Conservation (phyloP, 2,888 invertebrate genomes). For the Agrotis exclamationis region DNA sequence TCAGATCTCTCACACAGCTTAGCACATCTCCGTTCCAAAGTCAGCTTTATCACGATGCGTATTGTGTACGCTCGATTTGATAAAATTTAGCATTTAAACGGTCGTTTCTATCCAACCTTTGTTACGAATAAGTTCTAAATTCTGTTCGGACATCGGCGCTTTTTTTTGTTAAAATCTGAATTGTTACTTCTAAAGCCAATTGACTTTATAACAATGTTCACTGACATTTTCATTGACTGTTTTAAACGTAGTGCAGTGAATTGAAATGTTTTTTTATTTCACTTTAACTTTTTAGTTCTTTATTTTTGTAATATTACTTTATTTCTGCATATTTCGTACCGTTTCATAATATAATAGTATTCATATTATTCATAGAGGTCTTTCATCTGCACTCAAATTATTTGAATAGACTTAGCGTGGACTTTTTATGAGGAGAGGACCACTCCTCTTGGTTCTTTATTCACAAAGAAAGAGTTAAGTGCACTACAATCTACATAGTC, state of each 20-base stretch:
- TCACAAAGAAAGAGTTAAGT: constrained; percentile 49
- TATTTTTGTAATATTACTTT: background rate
- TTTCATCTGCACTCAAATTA: constrained; percentile 43
- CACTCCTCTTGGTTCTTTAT: constrained; percentile 26
- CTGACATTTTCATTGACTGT: no score
- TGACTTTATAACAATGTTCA: background rate
- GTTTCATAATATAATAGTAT: background rate
- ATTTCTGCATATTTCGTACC: background rate
- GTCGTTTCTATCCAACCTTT: constrained; percentile 1
- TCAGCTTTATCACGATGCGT: constrained; percentile 18
- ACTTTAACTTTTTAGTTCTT: no score
- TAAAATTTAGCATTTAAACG: constrained; percentile 25
- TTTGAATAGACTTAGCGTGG: constrained; percentile 34
- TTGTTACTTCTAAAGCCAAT: background rate
- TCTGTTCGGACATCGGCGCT: background rate
- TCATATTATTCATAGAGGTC: constrained; percentile 34
- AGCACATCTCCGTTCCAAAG: background rate
- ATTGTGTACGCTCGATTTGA: constrained; percentile 16
- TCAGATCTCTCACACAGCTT: background rate
- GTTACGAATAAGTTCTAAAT: constrained; percentile 2
- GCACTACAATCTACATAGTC: constrained; percentile 34
- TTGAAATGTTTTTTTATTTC: no score
- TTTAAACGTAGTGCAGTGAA: no score
- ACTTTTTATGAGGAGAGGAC: constrained; percentile 24
- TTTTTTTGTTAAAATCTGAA: constrained; percentile 15